Conservation (phyloP, 2,888 invertebrate species). For the Acronicta aceris region DNA sequence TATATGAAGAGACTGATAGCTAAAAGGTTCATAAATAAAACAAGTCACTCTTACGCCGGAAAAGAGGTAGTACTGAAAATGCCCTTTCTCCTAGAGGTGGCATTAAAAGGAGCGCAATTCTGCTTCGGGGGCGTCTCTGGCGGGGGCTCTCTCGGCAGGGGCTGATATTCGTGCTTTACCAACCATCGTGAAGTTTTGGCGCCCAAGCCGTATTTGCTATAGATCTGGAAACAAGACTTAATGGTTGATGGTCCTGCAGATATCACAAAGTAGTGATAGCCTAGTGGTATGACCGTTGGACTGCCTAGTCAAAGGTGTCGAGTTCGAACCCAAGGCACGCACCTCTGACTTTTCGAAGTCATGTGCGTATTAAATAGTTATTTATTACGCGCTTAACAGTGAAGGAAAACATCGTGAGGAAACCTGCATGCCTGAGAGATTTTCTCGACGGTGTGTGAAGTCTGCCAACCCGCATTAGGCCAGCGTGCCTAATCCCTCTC, state of each 20-base stretch:
- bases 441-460: too few species aligned
- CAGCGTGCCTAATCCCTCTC: too few species aligned
- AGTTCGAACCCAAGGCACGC: too few species aligned
- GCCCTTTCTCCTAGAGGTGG: conserved; percentile 75
- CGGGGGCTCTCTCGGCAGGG: conserved; percentile 71
- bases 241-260: background rate
- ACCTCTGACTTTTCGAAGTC: too few species aligned
- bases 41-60: conserved; percentile 75
- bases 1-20: background rate
- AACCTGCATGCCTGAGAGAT: too few species aligned
- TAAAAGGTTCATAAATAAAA: background rate
- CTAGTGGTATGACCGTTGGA: too few species aligned
- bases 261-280: too few species aligned
- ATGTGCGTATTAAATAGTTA: too few species aligned
- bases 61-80: conserved; percentile 67
- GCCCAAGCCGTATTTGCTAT: conserved; percentile 76
- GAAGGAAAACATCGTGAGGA: too few species aligned
- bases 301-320: too few species aligned
- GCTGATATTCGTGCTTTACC: conserved; percentile 79
- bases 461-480: too few species aligned
- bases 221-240: conserved; percentile 64
- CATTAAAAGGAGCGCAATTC: conserved; percentile 83
- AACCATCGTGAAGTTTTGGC: conserved; percentile 76
- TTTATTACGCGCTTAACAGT: too few species aligned
- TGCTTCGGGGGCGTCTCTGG: conserved; percentile 59